Percentiles rank a stretch among this genome's conserved stretches.
These are phyloP conservation scores for Alca torda DNA, from an alignment of 2,797 vertebrate species.

Conservation along the genomic window DNA sequence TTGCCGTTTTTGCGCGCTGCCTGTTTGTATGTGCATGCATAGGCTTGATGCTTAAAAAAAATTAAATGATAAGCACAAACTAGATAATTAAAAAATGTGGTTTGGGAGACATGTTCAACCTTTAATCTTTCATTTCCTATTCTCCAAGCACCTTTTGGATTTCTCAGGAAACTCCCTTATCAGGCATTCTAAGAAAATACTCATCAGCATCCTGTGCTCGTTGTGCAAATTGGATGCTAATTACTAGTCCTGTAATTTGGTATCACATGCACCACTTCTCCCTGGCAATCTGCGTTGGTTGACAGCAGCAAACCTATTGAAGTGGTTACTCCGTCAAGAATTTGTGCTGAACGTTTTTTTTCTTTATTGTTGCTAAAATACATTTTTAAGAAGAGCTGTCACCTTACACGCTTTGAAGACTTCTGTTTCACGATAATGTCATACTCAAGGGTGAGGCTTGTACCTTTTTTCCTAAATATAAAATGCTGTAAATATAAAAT, in stretches of 20 bases:
- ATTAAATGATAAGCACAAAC: not conserved
- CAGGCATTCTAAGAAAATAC: not conserved
- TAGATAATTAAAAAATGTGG: not conserved
- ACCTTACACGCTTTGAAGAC: not conserved
- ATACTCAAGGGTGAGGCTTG: not conserved
- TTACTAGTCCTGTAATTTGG: not conserved
- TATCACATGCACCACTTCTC: not conserved
- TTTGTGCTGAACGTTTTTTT: not conserved
- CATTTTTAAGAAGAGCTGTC: not conserved
- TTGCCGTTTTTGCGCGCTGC: not conserved
- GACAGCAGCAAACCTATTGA: not conserved
- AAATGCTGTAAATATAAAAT: not conserved
- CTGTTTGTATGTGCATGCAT: not conserved
- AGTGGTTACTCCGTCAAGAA: not conserved
- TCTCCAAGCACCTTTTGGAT: conserved; percentile 5
- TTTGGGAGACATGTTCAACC: not conserved
- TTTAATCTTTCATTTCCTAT: conserved; percentile 29
- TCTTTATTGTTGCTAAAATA: not conserved
- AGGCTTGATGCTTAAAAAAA: not conserved
- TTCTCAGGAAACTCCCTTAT: not conserved
- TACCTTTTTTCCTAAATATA: not conserved
- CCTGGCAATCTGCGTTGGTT: not conserved
- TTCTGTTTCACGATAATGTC: not conserved
- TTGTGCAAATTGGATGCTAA: not conserved
- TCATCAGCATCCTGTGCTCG: conserved; percentile 1